A percentile compares a stretch with the other conserved stretches of the same genome.
Conservation (phyloP, 2,797 vertebrate species). For the Momotus momota region DNA sequence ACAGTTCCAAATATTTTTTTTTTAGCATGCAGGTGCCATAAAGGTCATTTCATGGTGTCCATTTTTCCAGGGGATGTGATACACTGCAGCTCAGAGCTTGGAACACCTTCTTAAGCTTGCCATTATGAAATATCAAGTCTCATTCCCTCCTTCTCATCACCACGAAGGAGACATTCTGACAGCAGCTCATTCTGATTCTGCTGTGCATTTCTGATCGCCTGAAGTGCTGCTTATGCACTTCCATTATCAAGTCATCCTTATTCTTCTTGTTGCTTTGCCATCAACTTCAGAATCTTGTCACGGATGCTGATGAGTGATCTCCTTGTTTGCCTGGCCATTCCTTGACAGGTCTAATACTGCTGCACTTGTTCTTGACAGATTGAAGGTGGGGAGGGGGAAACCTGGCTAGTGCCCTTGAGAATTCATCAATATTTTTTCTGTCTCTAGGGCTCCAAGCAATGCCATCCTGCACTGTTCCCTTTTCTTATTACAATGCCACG, state of each 20-base stretch:
- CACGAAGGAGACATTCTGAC: accelerated
- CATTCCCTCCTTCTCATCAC: not conserved
- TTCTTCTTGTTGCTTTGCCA: not conserved
- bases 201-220: not conserved
- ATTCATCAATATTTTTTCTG: not conserved
- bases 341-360: not conserved
- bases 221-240: not conserved
- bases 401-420: not conserved
- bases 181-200: not conserved
- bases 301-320: not conserved
- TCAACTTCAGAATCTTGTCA: not conserved
- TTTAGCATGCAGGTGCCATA: not conserved
- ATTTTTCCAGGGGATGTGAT: not conserved
- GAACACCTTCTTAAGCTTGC: not conserved
- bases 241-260: not conserved
- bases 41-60: not conserved
- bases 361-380: not conserved
- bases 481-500: not conserved
- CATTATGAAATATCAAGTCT: not conserved
- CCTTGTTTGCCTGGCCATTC: not conserved
- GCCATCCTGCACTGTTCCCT: not conserved
- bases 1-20: not conserved
- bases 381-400: not conserved
- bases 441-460: not conserved
- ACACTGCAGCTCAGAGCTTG: not conserved